Conservation (phyloP, 2,113 vertebrate genomes). For the Eudorcas thomsonii region DNA sequence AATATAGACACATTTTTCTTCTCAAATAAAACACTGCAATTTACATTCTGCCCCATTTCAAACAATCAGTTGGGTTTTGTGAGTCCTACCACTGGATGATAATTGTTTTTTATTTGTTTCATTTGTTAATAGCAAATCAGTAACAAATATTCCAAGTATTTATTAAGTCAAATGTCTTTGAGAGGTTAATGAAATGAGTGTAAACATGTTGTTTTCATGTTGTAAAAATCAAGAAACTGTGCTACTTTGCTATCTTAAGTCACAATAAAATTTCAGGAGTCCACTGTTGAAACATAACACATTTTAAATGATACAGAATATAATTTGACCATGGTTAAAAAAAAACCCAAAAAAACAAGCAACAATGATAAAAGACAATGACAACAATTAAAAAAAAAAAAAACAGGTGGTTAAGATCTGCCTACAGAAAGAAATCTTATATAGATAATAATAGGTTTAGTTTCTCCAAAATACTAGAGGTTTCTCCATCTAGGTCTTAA, state of each 20-base stretch:
- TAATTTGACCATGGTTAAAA: neutral
- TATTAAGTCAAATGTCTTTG: slow-evolving; percentile 26
- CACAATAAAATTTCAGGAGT: slow-evolving; percentile 17
- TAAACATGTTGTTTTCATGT: neutral
- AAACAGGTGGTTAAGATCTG: neutral
- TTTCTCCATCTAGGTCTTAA: neutral
- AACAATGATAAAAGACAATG: neutral
- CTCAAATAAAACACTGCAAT: neutral
- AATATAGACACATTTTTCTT: neutral
- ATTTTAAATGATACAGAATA: neutral
- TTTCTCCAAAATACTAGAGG: neutral
- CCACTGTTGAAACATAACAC: neutral
- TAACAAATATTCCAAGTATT: neutral
- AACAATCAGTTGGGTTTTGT: neutral
- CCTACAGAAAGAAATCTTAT: neutral
- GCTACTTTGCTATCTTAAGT: neutral
- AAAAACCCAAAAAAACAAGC: neutral
- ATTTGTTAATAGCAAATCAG: neutral
- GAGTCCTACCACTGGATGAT: neutral
- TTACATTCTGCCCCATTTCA: neutral
- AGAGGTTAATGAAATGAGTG: slow-evolving; percentile 34
- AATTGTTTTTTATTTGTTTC: neutral
- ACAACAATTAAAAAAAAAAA: neutral
- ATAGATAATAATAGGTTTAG: neutral
- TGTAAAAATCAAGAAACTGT: slow-evolving; percentile 32